A percentile compares a stretch with the other conserved stretches of the same genome.
Conservation (phyloP, 2,888 invertebrate genomes). For the Sussaba pulchella region DNA sequence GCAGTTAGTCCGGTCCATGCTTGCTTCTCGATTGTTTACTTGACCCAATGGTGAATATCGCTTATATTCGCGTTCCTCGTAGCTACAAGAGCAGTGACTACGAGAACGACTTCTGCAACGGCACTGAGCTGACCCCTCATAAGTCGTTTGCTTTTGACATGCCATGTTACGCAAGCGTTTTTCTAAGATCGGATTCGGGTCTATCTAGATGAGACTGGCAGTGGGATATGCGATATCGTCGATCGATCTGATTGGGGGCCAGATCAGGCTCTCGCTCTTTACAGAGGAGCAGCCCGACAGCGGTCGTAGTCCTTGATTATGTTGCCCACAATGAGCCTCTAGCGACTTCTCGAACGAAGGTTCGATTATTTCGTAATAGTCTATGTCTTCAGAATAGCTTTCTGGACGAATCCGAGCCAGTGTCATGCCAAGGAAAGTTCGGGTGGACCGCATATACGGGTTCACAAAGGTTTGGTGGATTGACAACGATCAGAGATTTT, state of each 20-base stretch:
- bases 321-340: background rate
- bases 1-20: slow-evolving; percentile 80
- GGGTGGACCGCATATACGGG: background rate
- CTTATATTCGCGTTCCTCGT: slow-evolving; percentile 65
- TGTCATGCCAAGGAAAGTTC: background rate
- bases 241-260: slow-evolving; percentile 81
- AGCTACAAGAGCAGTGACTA: slow-evolving; percentile 55
- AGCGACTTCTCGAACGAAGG: slow-evolving; percentile 25
- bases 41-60: slow-evolving; percentile 53
- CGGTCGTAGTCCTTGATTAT: background rate
- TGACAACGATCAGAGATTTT: slow-evolving; percentile 25
- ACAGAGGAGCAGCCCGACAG: slow-evolving; percentile 65
- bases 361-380: slow-evolving; percentile 74
- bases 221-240: slow-evolving; percentile 82
- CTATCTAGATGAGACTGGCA: slow-evolving; percentile 82
- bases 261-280: slow-evolving; percentile 76
- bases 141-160: slow-evolving; percentile 76
- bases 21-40: slow-evolving; percentile 48
- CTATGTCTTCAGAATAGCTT: slow-evolving; percentile 71
- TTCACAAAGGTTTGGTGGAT: slow-evolving; percentile 13
- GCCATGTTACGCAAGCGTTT: slow-evolving; percentile 74
- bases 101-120: slow-evolving; percentile 63
- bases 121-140: slow-evolving; percentile 72
- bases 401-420: slow-evolving; percentile 29
- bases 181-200: slow-evolving; percentile 80